Base-by-base conservation (phyloP, 2,113 vertebrate species). In the Brachypodius melanocephalos region DNA sequence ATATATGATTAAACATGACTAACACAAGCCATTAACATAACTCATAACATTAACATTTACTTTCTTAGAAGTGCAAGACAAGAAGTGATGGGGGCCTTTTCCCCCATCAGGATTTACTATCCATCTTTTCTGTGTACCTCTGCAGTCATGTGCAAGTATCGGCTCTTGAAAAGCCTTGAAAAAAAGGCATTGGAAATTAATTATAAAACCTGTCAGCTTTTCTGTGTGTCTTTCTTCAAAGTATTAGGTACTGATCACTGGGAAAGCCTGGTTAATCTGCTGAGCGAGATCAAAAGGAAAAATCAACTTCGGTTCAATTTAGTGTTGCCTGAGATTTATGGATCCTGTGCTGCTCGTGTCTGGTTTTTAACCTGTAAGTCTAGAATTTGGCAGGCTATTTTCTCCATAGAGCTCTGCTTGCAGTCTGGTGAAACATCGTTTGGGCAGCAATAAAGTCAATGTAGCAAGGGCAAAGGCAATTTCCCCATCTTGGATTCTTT, bases 281-380 rank as follows among this genome's bases (percentile, higher is more conserved):
- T 75, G 84, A 49, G 76, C 6, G 59, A 88, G 93, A 96, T 97
- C 88, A 96, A 92, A 97, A 89, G 67, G 17, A 75, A 92, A 58
- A 85, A 83, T 57, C 88, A 94, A 55, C 57, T 86, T 90, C 21
- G 34, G 74, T 90, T 95, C 67, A 52, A 51, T 94, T 87, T 82
- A 91, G 91, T 19, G 58, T 81, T 95, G 82, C 75, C 84, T 84
- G 90, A 89, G 88, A 97, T 94, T 97, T 96, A 97, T 93, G 81
- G 77, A 88, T 94, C 49, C 68, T 94, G 43, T 77, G 77, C 93
- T 93, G 74, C 88, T 89, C 5, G 0, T 74, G 75, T 74, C 88
- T 96, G 69, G 18, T 72, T 96, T 96, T 74, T 74, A 88, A 81
- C 85, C 49, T 81, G 63, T 85, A 96, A 85, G 46, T 94, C 75